Percentiles rank a stretch among this genome's conserved stretches.
phyloP scores from a whole-genome alignment of 2,113 vertebrate genomes.

The Rhadina sibilatrix region DNA sequence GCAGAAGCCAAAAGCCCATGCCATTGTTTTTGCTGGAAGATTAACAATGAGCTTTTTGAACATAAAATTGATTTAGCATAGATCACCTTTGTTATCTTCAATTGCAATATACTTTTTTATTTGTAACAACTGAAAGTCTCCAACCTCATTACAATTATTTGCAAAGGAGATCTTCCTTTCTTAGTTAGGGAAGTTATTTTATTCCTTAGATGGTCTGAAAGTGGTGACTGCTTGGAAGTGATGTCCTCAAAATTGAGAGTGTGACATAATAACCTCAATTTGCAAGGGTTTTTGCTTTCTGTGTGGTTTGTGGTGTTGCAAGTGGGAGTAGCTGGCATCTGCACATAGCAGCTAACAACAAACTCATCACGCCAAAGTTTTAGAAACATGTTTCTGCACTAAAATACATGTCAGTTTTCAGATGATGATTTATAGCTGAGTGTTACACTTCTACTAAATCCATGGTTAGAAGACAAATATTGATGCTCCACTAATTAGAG shows the following conservation, averaged over 20 bases:
- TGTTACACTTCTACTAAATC: constrained; percentile 10
- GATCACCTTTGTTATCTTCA: neutral
- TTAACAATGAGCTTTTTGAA: neutral
- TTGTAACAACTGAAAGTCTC: neutral
- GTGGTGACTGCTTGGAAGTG: neutral
- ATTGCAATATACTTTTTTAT: neutral
- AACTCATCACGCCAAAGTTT: neutral
- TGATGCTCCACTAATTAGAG: neutral
- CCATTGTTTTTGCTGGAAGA: neutral
- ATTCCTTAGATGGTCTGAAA: neutral
- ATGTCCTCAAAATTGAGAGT: neutral
- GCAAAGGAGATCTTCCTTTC: neutral
- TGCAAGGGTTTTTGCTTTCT: neutral
- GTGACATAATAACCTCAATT: neutral
- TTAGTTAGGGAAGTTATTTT: neutral
- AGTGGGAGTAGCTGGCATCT: neutral
- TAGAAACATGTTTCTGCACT: neutral
- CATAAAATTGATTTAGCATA: neutral
- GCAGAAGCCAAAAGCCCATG: neutral
- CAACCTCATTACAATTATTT: neutral
- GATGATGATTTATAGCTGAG: neutral
- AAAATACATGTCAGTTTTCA: neutral
- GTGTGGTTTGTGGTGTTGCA: too few species aligned
- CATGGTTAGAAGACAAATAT: neutral
- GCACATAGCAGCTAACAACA: neutral